Conservation (phyloP, 2,113 vertebrate species). For the Triplophysa tibetana region DNA sequence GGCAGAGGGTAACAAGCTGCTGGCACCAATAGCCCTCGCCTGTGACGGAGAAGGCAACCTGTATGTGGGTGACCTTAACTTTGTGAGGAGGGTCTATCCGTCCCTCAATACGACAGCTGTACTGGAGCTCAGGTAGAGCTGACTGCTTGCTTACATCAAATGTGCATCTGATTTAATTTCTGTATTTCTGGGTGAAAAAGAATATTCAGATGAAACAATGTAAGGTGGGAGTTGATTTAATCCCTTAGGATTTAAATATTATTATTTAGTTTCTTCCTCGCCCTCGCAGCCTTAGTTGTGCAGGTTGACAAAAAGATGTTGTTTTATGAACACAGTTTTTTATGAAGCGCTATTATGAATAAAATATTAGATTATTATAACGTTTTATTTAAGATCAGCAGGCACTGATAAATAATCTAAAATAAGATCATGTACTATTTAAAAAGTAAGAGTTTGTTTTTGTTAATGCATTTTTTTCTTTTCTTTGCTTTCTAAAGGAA, state of each 20-base stretch:
- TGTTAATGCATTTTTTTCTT: constrained; percentile 68
- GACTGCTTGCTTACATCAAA: background rate
- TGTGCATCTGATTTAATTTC: background rate
- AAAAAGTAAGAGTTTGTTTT: background rate
- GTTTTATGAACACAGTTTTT: too few species aligned
- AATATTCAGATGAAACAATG: background rate
- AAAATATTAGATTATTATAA: too few species aligned
- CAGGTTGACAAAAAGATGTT: too few species aligned
- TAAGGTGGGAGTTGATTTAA: background rate
- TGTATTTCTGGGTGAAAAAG: background rate
- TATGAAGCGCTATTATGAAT: too few species aligned
- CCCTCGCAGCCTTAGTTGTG: too few species aligned
- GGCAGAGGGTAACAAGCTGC: constrained; percentile 88
- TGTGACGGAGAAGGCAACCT: constrained; percentile 86
- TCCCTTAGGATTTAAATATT: background rate
- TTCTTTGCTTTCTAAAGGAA: constrained; percentile 73
- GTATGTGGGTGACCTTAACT: constrained; percentile 89
- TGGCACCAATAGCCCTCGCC: constrained; percentile 85
- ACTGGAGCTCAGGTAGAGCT: constrained; percentile 82
- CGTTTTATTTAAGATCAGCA: too few species aligned
- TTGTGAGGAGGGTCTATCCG: constrained; percentile 84
- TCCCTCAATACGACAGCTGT: constrained; percentile 86
- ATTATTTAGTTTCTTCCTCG: too few species aligned
- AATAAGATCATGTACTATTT: background rate
- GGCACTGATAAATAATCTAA: too few species aligned